phyloP scores from a whole-genome alignment of 2,797 vertebrate genomes.

The Sebastes itinus region DNA sequence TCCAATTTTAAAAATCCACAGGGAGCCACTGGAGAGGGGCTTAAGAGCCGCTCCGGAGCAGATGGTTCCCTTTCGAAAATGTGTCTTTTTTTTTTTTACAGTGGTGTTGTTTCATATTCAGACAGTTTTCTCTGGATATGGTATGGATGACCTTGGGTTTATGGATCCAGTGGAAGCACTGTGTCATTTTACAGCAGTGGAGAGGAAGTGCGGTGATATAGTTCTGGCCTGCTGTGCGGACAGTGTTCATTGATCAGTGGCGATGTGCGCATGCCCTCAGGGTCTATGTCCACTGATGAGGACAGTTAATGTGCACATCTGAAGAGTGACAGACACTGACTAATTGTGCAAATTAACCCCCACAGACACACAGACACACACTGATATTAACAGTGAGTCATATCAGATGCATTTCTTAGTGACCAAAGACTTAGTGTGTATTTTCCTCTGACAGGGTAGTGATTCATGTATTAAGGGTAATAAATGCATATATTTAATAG shows the following conservation, averaged over 20 bases:
- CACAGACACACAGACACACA: too few species aligned
- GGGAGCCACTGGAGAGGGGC: too few species aligned
- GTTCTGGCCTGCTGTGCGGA: neutral
- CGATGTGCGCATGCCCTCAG: neutral
- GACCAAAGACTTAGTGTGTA: too few species aligned
- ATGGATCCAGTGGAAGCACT: slow-evolving; percentile 5
- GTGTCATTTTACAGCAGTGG: slow-evolving; percentile 14
- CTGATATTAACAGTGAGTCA: too few species aligned
- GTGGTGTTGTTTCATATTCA: neutral
- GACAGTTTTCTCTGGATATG: neutral
- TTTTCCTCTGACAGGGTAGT: too few species aligned
- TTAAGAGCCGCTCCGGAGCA: too few species aligned
- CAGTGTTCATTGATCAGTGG: slow-evolving; percentile 10
- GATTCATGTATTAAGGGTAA: too few species aligned
- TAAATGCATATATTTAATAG: too few species aligned
- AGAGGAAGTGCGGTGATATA: slow-evolving; percentile 11
- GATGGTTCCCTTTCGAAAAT: too few species aligned
- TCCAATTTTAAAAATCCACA: too few species aligned
- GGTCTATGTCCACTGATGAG: neutral
- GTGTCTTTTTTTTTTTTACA: neutral
- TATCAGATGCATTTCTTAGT: too few species aligned
- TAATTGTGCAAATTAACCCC: neutral
- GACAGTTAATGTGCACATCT: neutral
- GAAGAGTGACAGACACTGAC: neutral
- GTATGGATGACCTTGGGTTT: slow-evolving; percentile 44